These are phyloP conservation scores for Serinus canaria DNA, from an alignment of 2,113 vertebrate species.

Conservation along the genomic window DNA sequence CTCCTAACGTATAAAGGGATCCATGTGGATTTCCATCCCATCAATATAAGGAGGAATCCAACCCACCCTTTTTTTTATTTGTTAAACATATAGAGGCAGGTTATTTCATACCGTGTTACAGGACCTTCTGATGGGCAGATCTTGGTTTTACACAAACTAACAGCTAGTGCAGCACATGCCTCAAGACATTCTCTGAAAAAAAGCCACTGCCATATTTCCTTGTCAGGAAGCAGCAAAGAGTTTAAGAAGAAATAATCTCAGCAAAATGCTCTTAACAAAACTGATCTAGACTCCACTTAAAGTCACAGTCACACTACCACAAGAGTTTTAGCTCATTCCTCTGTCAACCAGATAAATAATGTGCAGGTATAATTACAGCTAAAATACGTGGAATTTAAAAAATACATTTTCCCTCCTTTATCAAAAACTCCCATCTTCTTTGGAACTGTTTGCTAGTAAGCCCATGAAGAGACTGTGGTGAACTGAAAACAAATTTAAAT, in stretches of 20 bases:
- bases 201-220: not conserved
- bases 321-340: not conserved
- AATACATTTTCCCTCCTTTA: not conserved
- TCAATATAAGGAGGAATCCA: not conserved
- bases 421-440: not conserved
- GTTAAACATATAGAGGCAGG: not conserved
- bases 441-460: not conserved
- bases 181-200: not conserved
- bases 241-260: not conserved
- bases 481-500: not conserved
- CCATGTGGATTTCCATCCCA: not conserved
- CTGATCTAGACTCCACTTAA: not conserved
- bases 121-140: not conserved
- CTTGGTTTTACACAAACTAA: not conserved
- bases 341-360: not conserved
- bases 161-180: not conserved
- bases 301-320: not conserved
- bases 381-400: not conserved
- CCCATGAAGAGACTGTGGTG: not conserved
- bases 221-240: not conserved
- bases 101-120: not conserved
- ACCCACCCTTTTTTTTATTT: no score
- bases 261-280: not conserved
- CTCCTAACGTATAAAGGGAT: not conserved
- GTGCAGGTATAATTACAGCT: not conserved